Base-by-base conservation (phyloP, 2,797 vertebrate genomes). In the Hoplostethus mediterraneus region DNA sequence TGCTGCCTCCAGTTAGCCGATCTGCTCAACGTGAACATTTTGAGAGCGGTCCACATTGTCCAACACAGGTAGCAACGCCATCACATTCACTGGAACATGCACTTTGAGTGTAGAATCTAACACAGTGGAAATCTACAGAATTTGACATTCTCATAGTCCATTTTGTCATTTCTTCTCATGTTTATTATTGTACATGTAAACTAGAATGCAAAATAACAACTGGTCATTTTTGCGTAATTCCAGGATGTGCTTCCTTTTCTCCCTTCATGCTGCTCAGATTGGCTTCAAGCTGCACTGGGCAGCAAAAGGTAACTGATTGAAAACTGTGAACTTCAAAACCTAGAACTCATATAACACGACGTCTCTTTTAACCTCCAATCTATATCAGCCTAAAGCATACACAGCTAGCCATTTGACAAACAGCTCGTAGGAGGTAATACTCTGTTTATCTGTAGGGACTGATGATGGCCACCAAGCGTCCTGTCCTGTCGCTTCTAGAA, bases 401-500 rank as follows among this genome's bases (percentile, higher is more conserved):
- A 65, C 67, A 54, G 67, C 52, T 54, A 36, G 33, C 54, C n/a
- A 8, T 64, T 71, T 54, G 75, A 47, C 64, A 75, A 73, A 80
- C 75, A 67, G 65, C 57, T 72, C 74, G 44, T 2, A 40, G 59
- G 51, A 71, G 65, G 33, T 78, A 85, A 51, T 67, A 8, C 42
- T 42, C 33, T 57, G 48, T 57, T 64, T 71, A 64, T 52, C 71
- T 60, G 63, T 14, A 5, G 16, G 31, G 73, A 55, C 57, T 60
- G 59, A 69, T 48, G 60, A 16, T 42, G 57, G 21, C 21, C 21
- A 42, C 42, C 30, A 0, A 65, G 6, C 62, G 75, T 77, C 66
- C 71, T 88, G 70, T 69, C 72, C 57, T 67, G 73, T 85, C 66
- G 62, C 73, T 42, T 73, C 42, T 61, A 72, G 71, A 17, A 58